Base-by-base conservation (phyloP, 2,888 invertebrate species). In the Limnephilus marmoratus region DNA sequence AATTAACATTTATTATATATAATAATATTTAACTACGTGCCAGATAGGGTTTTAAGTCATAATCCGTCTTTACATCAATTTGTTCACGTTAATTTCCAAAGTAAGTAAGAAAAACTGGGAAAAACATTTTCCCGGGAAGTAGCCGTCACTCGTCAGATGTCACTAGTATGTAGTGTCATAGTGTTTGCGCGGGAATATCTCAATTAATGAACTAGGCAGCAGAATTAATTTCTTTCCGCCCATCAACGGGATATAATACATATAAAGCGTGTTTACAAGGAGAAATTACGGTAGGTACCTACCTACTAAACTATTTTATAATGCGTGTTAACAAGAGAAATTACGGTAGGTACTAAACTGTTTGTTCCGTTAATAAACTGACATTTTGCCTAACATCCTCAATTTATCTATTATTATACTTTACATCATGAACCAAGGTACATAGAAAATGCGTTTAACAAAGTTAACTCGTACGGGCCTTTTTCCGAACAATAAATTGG, bases 181-280 rank as follows among this genome's bases (percentile, higher is more conserved):
- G 45, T 12, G 37, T 85, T 18, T 18, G 24, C 34, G 24, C 85
- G 85, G 37, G 37, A 37, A 85, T 85, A n/a, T 85, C 85, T 85
- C 37, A 85, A 37, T 85, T 85, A 34, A 31, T 82, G 82, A 29
- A 34, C 68, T 34, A 83, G 13, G 83, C 83, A 4, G 37, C 37
- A 34, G 24, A 83, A 83, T 83, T 83, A 12, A 24, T 41, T 83
- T 83, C 12, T 83, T n/a, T 83, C 83, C 83, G 83, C 41, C 83
- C 37, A 83, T 83, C 37, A 12, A 34, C 34, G 24, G 3, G 9
- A 37, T 68, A 24, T 34, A 83, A 49, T 49, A n/a, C n/a, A n/a
- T n/a, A 31, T 31, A 31, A 31, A 31, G 49, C 49, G 15, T 49
- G 49, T 49, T 49, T 4, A 15, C 49, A 49, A 49, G 15, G 9